These are phyloP conservation scores for chimpanzee (Pan troglodytes) DNA, from an alignment of 2,113 vertebrate species.

Conservation along the genomic window DNA sequence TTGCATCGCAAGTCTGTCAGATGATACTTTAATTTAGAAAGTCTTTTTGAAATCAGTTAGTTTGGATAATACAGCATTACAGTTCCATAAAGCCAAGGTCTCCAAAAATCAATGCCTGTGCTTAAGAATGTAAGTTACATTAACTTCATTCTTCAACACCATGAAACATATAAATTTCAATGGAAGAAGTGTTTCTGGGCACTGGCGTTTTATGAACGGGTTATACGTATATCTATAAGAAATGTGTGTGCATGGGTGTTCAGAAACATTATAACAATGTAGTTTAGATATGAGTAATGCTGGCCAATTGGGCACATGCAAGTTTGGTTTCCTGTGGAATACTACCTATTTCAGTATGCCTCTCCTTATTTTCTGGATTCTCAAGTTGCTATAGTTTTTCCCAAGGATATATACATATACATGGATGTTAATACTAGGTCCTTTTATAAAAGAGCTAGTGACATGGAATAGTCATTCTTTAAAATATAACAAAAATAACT, in stretches of 20 bases:
- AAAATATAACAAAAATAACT: background rate
- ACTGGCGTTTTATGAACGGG: slow-evolving; percentile 10
- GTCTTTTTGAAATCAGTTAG: slow-evolving; percentile 25
- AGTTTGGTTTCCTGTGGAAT: slow-evolving; percentile 29
- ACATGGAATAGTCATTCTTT: background rate
- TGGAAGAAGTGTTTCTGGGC: background rate
- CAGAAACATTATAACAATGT: background rate
- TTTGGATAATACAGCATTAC: background rate
- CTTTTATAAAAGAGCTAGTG: background rate
- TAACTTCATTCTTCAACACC: background rate
- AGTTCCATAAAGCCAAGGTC: background rate
- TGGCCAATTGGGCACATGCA: background rate
- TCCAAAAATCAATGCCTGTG: background rate
- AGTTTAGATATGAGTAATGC: background rate
- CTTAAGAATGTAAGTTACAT: slow-evolving; percentile 1
- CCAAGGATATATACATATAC: background rate
- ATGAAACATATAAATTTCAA: background rate
- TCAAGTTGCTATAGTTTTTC: background rate
- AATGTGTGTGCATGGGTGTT: background rate
- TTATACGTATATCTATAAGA: background rate
- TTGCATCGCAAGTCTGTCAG: background rate
- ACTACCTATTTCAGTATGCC: background rate
- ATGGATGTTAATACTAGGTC: background rate
- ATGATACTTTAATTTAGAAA: slow-evolving; percentile 29
- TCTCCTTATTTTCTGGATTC: background rate